Evolutionary conservation across 2,888 invertebrate species (phyloP).

Genomic region (Dorcus parallelipipedus): DNA sequence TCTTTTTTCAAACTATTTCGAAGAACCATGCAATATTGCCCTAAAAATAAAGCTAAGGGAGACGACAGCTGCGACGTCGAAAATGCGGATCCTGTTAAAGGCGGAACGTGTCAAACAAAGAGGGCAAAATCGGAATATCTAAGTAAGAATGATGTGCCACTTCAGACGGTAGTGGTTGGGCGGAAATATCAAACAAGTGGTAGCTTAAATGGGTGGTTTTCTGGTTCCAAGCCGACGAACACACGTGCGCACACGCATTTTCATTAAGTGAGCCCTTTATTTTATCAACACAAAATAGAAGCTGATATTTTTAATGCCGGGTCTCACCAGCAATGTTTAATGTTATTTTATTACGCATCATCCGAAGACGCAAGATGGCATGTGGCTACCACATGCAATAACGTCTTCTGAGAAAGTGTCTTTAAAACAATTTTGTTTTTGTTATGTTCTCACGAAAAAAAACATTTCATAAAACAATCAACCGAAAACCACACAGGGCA

Average conservation of each 20-base stretch:
- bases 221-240: background rate
- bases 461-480: background rate
- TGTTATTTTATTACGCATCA: too few relatives aligned
- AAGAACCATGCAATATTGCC: background rate
- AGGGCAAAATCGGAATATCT: slow-evolving; percentile 1
- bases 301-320: too few relatives aligned
- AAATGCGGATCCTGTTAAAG: slow-evolving; percentile 3
- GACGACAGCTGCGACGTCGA: slow-evolving; percentile 9
- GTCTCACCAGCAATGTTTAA: too few relatives aligned
- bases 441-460: background rate
- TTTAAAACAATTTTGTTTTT: background rate
- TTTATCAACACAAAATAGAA: too few relatives aligned
- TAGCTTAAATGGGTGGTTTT: slow-evolving; percentile 26
- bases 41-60: slow-evolving; percentile 13
- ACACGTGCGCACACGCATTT: slow-evolving; percentile 9
- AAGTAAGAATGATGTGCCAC: slow-evolving; percentile 9
- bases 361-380: too few relatives aligned
- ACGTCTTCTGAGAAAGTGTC: background rate
- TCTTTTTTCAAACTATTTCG: too few relatives aligned
- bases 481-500: background rate
- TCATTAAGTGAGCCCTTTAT: background rate
- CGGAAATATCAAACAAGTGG: slow-evolving; percentile 28
- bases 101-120: slow-evolving; percentile 1
- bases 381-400: too few relatives aligned
- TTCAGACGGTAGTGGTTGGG: slow-evolving; percentile 17